These are phyloP conservation scores for Dinoponera quadriceps DNA, from an alignment of 1,140 invertebrate genomes.

Conservation along the genomic window DNA sequence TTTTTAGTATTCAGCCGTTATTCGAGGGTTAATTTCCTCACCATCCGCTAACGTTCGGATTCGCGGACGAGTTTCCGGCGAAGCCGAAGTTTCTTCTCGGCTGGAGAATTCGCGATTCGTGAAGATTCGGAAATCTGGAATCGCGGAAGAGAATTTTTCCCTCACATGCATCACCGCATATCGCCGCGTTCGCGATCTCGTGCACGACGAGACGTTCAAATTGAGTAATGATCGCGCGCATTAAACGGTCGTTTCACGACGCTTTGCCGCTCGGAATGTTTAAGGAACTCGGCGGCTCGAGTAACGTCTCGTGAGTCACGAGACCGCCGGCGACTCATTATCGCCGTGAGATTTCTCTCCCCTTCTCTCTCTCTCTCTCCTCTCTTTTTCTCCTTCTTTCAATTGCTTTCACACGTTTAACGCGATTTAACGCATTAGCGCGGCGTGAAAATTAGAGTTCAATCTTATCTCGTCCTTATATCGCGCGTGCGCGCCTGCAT, in stretches of 20 bases:
- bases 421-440: conserved; percentile 44
- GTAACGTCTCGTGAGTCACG: conserved; percentile 30
- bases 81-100: no score
- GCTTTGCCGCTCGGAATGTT: not conserved
- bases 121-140: no score
- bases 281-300: not conserved
- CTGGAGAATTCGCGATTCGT: no score
- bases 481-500: conserved; percentile 3
- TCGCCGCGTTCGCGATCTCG: not conserved
- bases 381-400: not conserved
- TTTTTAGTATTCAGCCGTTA: no score
- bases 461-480: not conserved
- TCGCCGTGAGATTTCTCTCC: not conserved
- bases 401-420: conserved; percentile 32
- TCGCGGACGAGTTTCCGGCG: no score
- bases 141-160: no score
- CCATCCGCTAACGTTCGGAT: no score
- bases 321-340: conserved; percentile 6
- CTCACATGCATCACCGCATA: not conserved
- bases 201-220: not conserved
- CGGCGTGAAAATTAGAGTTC: conserved; percentile 29
- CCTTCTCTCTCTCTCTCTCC: not conserved
- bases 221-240: conserved; percentile 25
- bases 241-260: conserved; percentile 31
- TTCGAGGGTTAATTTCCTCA: no score